These are phyloP conservation scores for Rhinopithecus roxellana DNA, from an alignment of 2,113 vertebrate species.

Conservation along the genomic window DNA sequence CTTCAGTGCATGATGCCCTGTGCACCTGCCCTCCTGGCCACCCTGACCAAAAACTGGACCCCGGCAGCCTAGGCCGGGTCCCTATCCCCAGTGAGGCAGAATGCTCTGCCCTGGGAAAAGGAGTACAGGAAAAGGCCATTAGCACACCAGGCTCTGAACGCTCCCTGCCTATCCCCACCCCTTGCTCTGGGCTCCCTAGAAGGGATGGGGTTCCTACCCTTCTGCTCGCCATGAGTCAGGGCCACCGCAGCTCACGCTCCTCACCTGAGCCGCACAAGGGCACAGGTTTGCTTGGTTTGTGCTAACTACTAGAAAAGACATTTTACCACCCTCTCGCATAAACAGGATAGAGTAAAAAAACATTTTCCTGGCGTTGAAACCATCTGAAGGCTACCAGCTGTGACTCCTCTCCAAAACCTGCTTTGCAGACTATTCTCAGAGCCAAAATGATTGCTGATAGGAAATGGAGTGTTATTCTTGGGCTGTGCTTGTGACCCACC, in stretches of 20 bases:
- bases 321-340: neutral
- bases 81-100: neutral
- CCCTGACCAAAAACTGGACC: neutral
- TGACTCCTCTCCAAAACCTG: neutral
- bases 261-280: neutral
- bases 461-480: constrained; percentile 19
- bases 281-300: neutral
- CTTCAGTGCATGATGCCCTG: too few species aligned
- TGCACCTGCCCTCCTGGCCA: neutral
- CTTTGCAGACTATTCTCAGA: neutral
- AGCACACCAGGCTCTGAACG: neutral
- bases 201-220: too few species aligned
- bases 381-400: neutral
- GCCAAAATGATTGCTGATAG: constrained; percentile 37
- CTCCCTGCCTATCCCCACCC: neutral
- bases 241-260: too few species aligned
- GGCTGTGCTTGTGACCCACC: neutral
- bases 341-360: neutral
- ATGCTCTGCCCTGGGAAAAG: neutral
- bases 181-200: too few species aligned
- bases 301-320: neutral
- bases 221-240: neutral
- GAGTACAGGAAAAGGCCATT: too few species aligned
- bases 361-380: neutral
- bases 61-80: neutral